Conservation (phyloP, 2,797 vertebrate genomes). For the Amazonetta brasiliensis region DNA sequence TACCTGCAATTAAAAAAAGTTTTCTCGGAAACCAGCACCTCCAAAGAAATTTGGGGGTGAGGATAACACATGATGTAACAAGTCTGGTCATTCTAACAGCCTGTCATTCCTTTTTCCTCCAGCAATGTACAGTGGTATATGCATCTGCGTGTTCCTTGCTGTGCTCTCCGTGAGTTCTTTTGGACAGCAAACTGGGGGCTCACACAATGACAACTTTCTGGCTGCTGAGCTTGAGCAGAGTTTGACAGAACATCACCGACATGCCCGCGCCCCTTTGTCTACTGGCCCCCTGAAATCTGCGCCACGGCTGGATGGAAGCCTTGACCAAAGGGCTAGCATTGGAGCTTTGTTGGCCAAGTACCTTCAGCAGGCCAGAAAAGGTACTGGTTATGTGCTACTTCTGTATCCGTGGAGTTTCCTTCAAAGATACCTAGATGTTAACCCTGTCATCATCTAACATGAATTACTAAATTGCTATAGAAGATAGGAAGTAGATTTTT, state of each 20-base stretch:
- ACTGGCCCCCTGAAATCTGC: conserved; percentile 73
- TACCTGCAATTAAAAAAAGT: neutral
- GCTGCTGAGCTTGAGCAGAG: conserved; percentile 76
- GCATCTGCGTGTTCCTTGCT: conserved; percentile 87
- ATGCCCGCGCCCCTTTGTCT: conserved; percentile 77
- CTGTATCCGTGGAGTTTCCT: neutral
- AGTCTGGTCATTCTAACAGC: neutral
- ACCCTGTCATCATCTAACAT: neutral
- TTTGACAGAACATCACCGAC: conserved; percentile 67
- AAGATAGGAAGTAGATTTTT: neutral
- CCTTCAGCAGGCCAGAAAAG: conserved; percentile 90
- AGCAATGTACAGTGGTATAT: conserved; percentile 83
- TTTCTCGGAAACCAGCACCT: neutral
- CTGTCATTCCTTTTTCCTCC: neutral
- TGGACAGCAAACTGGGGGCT: conserved; percentile 81
- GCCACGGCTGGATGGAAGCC: conserved; percentile 72
- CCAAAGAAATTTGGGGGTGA: rapidly evolving
- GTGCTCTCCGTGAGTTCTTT: conserved; percentile 85
- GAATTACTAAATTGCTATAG: neutral
- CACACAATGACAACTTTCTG: conserved; percentile 59
- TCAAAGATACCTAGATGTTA: neutral
- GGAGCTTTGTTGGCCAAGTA: conserved; percentile 89
- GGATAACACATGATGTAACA: rapidly evolving
- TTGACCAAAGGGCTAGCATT: conserved; percentile 85
- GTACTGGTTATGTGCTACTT: conserved; percentile 66